Evolutionary conservation across 2,888 invertebrate species (phyloP).

Genomic region (Chouioia cunea): DNA sequence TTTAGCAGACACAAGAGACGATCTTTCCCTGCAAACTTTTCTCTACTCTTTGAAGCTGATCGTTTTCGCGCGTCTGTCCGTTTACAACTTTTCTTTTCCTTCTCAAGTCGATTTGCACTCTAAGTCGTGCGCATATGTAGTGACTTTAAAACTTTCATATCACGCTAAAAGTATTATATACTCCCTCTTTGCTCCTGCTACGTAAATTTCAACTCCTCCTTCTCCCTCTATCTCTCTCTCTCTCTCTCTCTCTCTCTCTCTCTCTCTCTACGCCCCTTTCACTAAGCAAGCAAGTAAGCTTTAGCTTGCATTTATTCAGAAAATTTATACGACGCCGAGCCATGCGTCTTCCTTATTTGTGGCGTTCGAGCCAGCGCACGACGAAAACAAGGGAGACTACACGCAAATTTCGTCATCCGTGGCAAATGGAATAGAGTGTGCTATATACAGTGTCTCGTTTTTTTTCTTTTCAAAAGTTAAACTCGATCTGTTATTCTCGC

Average conservation of each 20-base stretch:
- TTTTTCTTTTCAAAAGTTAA: slow-evolving; percentile 25
- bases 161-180: slow-evolving; percentile 15
- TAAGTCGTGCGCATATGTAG: background rate
- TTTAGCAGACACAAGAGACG: no score
- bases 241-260: slow-evolving; percentile 10
- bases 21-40: background rate
- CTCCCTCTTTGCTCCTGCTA: slow-evolving; percentile 26
- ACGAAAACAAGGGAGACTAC: slow-evolving; percentile 17
- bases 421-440: no score
- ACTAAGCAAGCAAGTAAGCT: background rate
- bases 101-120: slow-evolving; percentile 22
- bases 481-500: no score
- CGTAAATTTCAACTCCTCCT: slow-evolving; percentile 45
- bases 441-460: no score
- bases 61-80: background rate
- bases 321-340: slow-evolving; percentile 21
- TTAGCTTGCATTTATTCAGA: slow-evolving; percentile 20
- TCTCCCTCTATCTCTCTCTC: no score
- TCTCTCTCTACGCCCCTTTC: slow-evolving; percentile 11
- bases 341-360: slow-evolving; percentile 26
- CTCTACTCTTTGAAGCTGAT: background rate
- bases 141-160: no score
- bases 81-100: background rate
- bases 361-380: slow-evolving; percentile 5
- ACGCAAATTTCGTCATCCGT: slow-evolving; percentile 15